A percentile compares a stretch with the other conserved stretches of the same genome.
These are phyloP conservation scores for Meriones unguiculatus DNA, from an alignment of 2,113 vertebrate species.

Conservation along the genomic window DNA sequence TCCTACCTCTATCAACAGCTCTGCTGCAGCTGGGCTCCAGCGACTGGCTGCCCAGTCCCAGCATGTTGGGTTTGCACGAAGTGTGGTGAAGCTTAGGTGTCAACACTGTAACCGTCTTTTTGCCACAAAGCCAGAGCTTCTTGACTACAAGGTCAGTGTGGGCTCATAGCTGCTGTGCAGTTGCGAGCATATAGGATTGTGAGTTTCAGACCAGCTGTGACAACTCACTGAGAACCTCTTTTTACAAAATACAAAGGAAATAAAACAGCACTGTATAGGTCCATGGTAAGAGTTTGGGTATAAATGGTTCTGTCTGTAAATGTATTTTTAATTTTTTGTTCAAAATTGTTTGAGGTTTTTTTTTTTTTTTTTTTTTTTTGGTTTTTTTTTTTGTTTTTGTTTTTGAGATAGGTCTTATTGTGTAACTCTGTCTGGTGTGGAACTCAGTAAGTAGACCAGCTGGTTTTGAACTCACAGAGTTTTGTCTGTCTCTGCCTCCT, in stretches of 20 bases:
- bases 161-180: neutral
- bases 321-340: slow-evolving; percentile 52
- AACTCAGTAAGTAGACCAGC: neutral
- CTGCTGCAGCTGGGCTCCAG: slow-evolving; percentile 89
- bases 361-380: neutral
- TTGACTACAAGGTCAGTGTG: slow-evolving; percentile 94
- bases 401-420: neutral
- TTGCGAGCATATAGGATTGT: neutral
- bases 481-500: neutral
- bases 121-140: slow-evolving; percentile 92
- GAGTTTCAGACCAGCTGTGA: neutral
- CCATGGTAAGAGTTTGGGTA: slow-evolving; percentile 46
- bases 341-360: neutral
- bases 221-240: neutral
- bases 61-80: slow-evolving; percentile 86
- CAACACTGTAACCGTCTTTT: slow-evolving; percentile 91
- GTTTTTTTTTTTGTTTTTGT: neutral
- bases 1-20: slow-evolving; percentile 87
- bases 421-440: neutral
- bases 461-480: neutral
- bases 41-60: slow-evolving; percentile 91
- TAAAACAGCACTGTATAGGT: neutral
- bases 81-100: slow-evolving; percentile 91
- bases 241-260: neutral
- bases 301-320: slow-evolving; percentile 36